These are phyloP conservation scores for Calameuta filiformis DNA, from an alignment of 2,888 invertebrate species.

Conservation along the genomic window DNA sequence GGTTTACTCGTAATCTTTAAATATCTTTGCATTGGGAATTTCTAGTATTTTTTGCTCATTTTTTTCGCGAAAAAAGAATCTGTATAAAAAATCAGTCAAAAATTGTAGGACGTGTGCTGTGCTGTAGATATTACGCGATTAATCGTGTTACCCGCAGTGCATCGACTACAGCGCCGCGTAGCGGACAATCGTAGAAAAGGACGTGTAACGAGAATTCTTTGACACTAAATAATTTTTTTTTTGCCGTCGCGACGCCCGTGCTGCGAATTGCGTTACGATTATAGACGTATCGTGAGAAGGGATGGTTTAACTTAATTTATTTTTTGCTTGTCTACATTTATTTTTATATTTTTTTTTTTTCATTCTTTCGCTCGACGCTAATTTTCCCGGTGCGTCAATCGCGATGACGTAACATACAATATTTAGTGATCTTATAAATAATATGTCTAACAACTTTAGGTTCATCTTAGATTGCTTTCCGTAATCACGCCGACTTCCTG, in stretches of 20 bases:
- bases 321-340: background rate
- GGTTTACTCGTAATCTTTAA: too few relatives aligned
- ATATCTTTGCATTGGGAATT: too few relatives aligned
- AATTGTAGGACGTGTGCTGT: background rate
- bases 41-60: background rate
- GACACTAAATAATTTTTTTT: background rate
- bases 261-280: background rate
- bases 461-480: slow-evolving; percentile 63
- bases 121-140: background rate
- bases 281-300: background rate
- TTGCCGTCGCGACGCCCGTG: background rate
- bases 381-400: slow-evolving; percentile 1
- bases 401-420: slow-evolving; percentile 51
- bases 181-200: background rate
- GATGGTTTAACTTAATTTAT: background rate
- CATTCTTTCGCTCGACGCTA: background rate
- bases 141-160: background rate
- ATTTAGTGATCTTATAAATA: slow-evolving; percentile 59
- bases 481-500: slow-evolving; percentile 56
- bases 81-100: background rate
- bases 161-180: background rate
- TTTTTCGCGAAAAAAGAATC: background rate
- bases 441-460: slow-evolving; percentile 63
- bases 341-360: background rate
- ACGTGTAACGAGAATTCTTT: background rate